Evolutionary conservation across 2,888 invertebrate species (phyloP), one percentile per base, ranked within the genome.

Genomic region (Cerastoderma edule): DNA sequence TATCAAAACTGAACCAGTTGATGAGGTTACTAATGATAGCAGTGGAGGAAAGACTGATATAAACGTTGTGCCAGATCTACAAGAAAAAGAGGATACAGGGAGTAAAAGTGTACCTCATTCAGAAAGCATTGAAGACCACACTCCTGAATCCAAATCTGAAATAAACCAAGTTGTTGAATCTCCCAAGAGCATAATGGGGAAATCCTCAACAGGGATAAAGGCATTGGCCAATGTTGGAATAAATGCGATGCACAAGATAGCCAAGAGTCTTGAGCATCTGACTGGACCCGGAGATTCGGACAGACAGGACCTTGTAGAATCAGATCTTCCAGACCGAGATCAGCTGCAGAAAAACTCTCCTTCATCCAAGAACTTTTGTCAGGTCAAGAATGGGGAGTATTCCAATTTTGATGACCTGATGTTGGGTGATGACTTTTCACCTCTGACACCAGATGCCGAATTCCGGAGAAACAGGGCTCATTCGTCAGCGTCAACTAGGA

Each of bases 351-450:
- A 24, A 24, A 60, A 60, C 27, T 78, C 78, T 10, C 74, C 78
- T 24, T 72, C 67, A 39, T 46, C 72, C 1, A 78, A 67, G 57
- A 75, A 72, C 19, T 78, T 78, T 32, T 46, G 74, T 66, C 78
- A 78, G 63, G 72, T 82, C 10, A 53, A 53, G 27, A 69, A 71
- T 22, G 82, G 82, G 35, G 78, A 78, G 63, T 82, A 82, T 74
- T 67, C 74, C 13, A 82, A 76, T 35, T 82, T 82, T 66, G 73
- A 80, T 50, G 77, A 82, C 70, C 74, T 79, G 27, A 44, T 80
- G 33, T 24, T 78, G 2, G 60, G 60, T 4, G 60, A 60, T 39
- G 60, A 60, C 30, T 60, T 60, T 24, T 39, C 60, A 22, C 22
- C 39, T 2, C 22, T 60, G 8, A 39, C 60, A 22, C 35, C 24